Conservation (phyloP, 1,140 invertebrate genomes). For the Sitodiplosis mosellana region DNA sequence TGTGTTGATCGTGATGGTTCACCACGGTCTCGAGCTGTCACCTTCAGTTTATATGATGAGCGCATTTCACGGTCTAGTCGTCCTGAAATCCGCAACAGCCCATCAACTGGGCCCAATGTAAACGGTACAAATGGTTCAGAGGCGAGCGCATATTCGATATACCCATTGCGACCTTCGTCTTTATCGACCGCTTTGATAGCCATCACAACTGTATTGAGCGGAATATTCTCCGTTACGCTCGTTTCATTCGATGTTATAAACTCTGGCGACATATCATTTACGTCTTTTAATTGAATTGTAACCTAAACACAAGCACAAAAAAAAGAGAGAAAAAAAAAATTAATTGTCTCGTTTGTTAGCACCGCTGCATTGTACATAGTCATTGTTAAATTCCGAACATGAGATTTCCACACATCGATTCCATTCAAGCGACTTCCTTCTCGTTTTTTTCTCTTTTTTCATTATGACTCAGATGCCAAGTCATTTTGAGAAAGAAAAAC, state of each 20-base stretch:
- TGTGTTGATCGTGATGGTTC: constrained; percentile 58
- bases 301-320: constrained; percentile 37
- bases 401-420: background rate
- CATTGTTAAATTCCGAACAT: background rate
- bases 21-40: constrained; percentile 76
- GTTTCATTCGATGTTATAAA: constrained; percentile 71
- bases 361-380: background rate
- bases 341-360: background rate
- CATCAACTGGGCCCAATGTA: constrained; percentile 71
- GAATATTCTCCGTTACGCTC: constrained; percentile 64
- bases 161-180: constrained; percentile 85
- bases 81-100: constrained; percentile 61
- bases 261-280: constrained; percentile 85
- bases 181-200: constrained; percentile 77
- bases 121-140: constrained; percentile 45
- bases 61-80: constrained; percentile 67
- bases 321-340: too few species aligned
- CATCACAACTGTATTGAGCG: constrained; percentile 76
- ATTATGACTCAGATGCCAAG: too few species aligned
- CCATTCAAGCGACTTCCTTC: background rate
- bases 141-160: constrained; percentile 69
- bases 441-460: too few species aligned
- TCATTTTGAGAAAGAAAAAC: too few species aligned
- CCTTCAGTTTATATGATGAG: constrained; percentile 58
- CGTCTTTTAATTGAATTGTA: constrained; percentile 70